Evolutionary conservation across 2,113 vertebrate species (phyloP), one percentile per base, ranked within the genome.

Genomic region (Eulemur rufifrons): DNA sequence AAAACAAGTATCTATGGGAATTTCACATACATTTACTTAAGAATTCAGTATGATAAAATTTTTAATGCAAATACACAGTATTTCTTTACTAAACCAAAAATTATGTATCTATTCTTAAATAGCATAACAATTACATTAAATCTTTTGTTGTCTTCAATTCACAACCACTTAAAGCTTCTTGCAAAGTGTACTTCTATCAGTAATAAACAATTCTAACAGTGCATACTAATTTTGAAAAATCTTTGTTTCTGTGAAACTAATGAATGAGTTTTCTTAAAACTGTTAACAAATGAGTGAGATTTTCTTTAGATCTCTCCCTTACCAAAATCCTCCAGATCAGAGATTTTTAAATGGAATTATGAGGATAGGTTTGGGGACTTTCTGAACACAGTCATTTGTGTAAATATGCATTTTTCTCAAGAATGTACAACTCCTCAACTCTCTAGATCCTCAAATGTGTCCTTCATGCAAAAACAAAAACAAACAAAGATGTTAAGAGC

Each of bases 341-440:
- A 90, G 39, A 95, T 59, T 91, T 87, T 92, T 61, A 84, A 92
- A 47, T 23, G 42, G 23, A 9, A 5, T 1, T 54, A 29, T 66
- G 27, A 63, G 14, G n/a, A 42, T 54, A 61, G 12, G 2, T 56
- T 78, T 34, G 64, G 7, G 15, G 4, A 3, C 20, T 87, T 23
- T 32, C 29, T 17, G 27, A 71, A 42, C 37, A 85, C 21, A 86
- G 29, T 27, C 27, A 47, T 95, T 95, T 42, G 2, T 37, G 25
- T 52, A 50, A 89, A 77, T 32, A 5, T 82, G 21, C 3, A 89
- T 86, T 94, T 92, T 95, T 69, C 59, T 83, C 11, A 95, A 77
- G 3, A 78, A n/a, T 45, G 0, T 29, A 63, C 52, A 56, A 20
- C 10, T 63, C 25, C 25, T 63, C 61, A 17, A 83, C 83, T 81